Evolutionary conservation across 1,140 invertebrate genomes (phyloP), one percentile per base, ranked within the genome.

Genomic region (Thaumatotibia leucotreta): DNA sequence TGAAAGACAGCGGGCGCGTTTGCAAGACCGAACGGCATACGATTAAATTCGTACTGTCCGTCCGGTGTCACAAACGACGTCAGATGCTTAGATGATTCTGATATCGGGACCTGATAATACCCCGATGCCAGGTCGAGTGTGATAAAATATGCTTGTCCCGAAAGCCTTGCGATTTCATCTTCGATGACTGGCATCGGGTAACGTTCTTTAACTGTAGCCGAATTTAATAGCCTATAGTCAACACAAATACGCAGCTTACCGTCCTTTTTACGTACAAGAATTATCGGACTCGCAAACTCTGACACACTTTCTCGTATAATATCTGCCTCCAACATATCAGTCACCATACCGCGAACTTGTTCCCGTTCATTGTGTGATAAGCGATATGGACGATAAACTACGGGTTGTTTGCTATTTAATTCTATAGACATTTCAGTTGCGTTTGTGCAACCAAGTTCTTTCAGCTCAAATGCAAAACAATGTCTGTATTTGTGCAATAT

Each of bases 401-500:
- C 33, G 2, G 72, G 68, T 45, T 68, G 49, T 8, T 75, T 61
- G n/a, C 65, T 58, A 9, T 33, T 49, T 31, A 75, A 10, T 67
- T 74, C 54, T 6, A 77, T 76, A 24, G 50, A 65, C 70, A 78
- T 68, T 24, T 61, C 50, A 0, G 35, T 27, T 4, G 52, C 65
- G 9, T 64, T 68, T 1, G 71, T 61, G 45, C 67, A 66, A n/a
- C 66, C 64, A 65, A 74, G 22, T 23, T 70, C 77, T 20, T 61
- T 33, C 11, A 74, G 32, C 9, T 65, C 64, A 10, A 70, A 62
- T 23, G 73, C 70, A 66, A 73, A 75, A 64, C 70, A 75, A 32
- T 73, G 66, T 5, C 64, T 62, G 31, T 73, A 75, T 20, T 24
- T 29, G 9, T 68, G 33, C 33, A 73, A 35, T 61, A 65, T 32